These are phyloP conservation scores for Amblyopsis hoosieri DNA, from an alignment of 2,797 vertebrate species.

Conservation along the genomic window DNA sequence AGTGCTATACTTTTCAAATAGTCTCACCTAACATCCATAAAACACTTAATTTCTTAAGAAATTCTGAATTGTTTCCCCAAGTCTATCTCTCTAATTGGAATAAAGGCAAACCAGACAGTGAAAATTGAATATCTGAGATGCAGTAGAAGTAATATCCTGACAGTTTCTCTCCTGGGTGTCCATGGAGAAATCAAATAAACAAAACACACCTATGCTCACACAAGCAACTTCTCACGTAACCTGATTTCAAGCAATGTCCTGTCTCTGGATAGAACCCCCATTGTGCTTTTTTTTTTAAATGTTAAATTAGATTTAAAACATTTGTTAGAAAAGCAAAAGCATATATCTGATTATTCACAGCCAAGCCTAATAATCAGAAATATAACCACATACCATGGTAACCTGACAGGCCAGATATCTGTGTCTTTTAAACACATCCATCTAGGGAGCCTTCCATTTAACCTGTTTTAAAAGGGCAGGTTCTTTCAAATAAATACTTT, in stretches of 20 bases:
- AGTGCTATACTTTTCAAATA: conserved; percentile 8
- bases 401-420: too few species aligned
- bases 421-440: too few species aligned
- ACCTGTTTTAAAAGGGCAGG: too few species aligned
- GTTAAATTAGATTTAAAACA: conserved; percentile 25
- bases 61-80: too few species aligned
- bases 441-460: too few species aligned
- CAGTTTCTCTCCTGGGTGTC: conserved; percentile 1
- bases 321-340: conserved; percentile 9
- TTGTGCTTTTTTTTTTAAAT: conserved; percentile 1
- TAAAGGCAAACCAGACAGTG: conserved; percentile 14
- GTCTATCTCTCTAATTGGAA: conserved; percentile 8
- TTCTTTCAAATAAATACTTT: too few species aligned
- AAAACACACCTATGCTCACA: conserved; percentile 3
- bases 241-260: conserved; percentile 25
- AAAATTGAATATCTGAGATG: conserved; percentile 4
- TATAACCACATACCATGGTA: conserved; percentile 31
- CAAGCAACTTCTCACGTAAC: conserved; percentile 36
- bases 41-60: conserved; percentile 32
- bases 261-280: conserved; percentile 5
- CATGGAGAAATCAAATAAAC: conserved; percentile 20
- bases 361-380: conserved; percentile 10
- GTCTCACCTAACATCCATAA: background rate
- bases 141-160: background rate
- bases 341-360: background rate